phyloP scores from a whole-genome alignment of 35 echinoderm and acorn worm species.

The Holothuria glaberrima region DNA sequence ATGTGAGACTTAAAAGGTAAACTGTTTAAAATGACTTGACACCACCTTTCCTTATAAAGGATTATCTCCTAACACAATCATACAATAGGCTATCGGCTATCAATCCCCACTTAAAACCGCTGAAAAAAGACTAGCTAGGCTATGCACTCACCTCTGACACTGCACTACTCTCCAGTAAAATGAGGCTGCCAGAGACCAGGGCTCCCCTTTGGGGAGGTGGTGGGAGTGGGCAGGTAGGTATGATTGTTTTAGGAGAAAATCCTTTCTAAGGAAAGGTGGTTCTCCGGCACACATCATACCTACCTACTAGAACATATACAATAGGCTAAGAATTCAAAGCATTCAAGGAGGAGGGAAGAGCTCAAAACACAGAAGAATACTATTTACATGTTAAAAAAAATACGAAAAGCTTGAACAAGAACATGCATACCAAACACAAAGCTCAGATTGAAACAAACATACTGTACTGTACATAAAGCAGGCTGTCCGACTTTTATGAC shows the following conservation, averaged over 20 bases:
- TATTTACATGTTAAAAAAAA: neutral
- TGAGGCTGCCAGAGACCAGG: no score
- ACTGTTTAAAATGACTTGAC: no score
- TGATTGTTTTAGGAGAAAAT: neutral
- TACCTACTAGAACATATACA: neutral
- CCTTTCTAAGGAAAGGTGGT: neutral
- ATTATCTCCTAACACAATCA: no score
- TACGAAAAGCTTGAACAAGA: neutral
- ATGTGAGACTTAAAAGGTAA: no score
- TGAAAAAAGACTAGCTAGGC: no score
- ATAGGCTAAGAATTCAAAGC: conserved; percentile 22
- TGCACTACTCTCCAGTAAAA: no score
- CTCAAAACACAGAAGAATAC: neutral
- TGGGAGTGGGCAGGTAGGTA: conserved; percentile 14
- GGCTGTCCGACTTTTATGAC: neutral
- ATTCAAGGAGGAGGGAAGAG: neutral
- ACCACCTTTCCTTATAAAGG: no score
- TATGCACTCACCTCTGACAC: no score
- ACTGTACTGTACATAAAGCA: neutral
- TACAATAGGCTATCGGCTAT: no score
- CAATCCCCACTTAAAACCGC: no score
- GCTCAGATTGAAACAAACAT: neutral
- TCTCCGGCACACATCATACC: conserved; percentile 2
- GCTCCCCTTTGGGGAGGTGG: neutral
- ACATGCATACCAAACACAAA: neutral